These are phyloP conservation scores for Sitodiplosis mosellana DNA, from an alignment of 1,140 invertebrate species.

Conservation along the genomic window DNA sequence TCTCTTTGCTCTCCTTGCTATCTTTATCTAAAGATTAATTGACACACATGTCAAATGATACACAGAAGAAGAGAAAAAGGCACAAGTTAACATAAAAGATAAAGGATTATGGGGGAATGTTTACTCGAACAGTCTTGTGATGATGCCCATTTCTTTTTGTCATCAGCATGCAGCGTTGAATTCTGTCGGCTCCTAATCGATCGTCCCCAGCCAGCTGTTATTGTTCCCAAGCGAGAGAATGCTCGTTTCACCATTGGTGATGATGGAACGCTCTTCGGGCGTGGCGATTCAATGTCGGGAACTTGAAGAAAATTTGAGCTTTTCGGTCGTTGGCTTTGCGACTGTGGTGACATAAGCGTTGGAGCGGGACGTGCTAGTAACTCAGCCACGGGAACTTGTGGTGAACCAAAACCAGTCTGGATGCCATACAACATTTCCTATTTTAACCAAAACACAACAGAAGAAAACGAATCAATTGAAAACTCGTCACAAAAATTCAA, in stretches of 20 bases:
- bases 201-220: conserved; percentile 76
- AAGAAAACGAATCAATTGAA: too few relatives aligned
- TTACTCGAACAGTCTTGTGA: conserved; percentile 82
- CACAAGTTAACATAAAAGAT: conserved; percentile 21
- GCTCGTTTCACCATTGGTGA: conserved; percentile 89
- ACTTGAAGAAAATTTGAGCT: conserved; percentile 84
- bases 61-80: conserved; percentile 3
- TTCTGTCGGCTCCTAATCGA: conserved; percentile 60
- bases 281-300: conserved; percentile 37
- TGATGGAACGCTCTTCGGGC: conserved; percentile 81
- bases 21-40: conserved; percentile 38
- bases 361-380: conserved; percentile 67
- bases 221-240: conserved; percentile 69
- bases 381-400: conserved; percentile 78
- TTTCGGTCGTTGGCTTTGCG: conserved; percentile 44
- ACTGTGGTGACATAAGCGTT: conserved; percentile 57
- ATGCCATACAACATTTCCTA: conserved; percentile 91
- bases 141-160: conserved; percentile 81
- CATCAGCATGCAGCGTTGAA: conserved; percentile 50
- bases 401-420: conserved; percentile 81
- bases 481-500: too few relatives aligned
- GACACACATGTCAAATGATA: not conserved
- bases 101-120: conserved; percentile 21
- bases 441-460: too few relatives aligned
- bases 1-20: conserved; percentile 63